A percentile compares a stretch with the other conserved stretches of the same genome.
phyloP scores from a whole-genome alignment of 2,888 invertebrate species.

The Nomada ruficornis region DNA sequence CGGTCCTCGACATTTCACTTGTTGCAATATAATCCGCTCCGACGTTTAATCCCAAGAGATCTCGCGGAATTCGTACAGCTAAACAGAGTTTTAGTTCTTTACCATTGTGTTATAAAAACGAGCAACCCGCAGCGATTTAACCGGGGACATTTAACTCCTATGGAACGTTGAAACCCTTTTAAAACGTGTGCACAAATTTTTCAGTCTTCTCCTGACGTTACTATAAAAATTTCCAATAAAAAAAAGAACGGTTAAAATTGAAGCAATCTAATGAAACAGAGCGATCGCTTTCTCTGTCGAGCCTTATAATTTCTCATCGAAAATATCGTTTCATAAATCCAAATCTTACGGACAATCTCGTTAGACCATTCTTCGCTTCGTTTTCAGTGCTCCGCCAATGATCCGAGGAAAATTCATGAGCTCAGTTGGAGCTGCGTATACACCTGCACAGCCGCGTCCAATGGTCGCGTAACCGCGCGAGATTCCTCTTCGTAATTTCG shows the following conservation, averaged over 20 bases:
- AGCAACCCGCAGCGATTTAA: not conserved
- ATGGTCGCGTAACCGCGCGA: slow-evolving; percentile 1
- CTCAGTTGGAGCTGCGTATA: not conserved
- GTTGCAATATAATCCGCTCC: slow-evolving; percentile 24
- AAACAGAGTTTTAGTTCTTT: slow-evolving; percentile 21
- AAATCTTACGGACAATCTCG: not conserved
- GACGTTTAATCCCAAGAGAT: slow-evolving; percentile 45
- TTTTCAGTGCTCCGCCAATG: too few relatives aligned
- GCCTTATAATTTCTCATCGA: too few relatives aligned
- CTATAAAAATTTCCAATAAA: too few relatives aligned
- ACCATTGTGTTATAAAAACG: not conserved
- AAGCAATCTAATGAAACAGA: too few relatives aligned
- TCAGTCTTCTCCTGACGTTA: too few relatives aligned
- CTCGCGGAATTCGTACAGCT: slow-evolving; percentile 30
- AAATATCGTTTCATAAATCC: too few relatives aligned
- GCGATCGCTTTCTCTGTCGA: too few relatives aligned
- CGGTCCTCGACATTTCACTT: slow-evolving; percentile 37
- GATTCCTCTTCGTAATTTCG: not conserved
- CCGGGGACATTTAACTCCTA: not conserved
- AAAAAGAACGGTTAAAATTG: not conserved
- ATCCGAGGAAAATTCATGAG: too few relatives aligned
- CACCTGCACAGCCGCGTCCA: not conserved
- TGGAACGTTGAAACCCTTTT: not conserved
- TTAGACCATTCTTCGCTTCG: not conserved
- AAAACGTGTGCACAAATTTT: too few relatives aligned